Base-by-base conservation (phyloP, 2,888 invertebrate genomes). In the Suillia variegata region DNA sequence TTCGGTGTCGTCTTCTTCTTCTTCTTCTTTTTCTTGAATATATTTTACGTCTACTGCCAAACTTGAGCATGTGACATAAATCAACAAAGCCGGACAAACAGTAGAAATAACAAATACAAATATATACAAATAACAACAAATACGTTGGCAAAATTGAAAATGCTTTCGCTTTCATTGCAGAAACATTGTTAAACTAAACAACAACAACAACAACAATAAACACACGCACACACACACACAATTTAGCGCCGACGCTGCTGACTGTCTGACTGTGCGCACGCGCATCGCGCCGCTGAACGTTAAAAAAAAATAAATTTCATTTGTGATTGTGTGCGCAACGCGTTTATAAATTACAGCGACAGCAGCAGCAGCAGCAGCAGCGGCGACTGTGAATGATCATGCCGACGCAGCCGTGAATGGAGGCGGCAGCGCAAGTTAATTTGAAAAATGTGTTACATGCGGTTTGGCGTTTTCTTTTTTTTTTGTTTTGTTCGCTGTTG, bases 81-180 rank as follows among this genome's bases (percentile, higher is more conserved):
- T 17, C 45, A 17, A 45, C 45, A 18, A 13, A 20, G 17, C 17
- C 5, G 17, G 13, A 18, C 20, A 20, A 45, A 20, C 34, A 34
- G 6, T 13, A 17, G n/a, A 38, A 38, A 4, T 54, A 55, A 45
- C 17, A 26, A 2, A 31, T 20, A 45, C n/a, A n/a, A n/a, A n/a
- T n/a, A n/a, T n/a, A n/a, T n/a, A 26, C 10, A 15, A 6, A 31
- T 31, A 45, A 13, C 49, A 33, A 34, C 13, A 38, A 15, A 49
- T 42, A 56, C 49, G 48, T 31, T 53, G 38, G 45, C 17, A 6
- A 22, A 53, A 13, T n/a, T n/a, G 54, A 34, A 58, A 61, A 58
- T 53, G 56, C 56, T 63, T 58, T 61, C 56, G 56, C 42, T 51
- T 56, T 54, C 49, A 45, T 47, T 48, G 48, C 48, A 48, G 26